Evolutionary conservation across 2,113 vertebrate genomes (phyloP), one percentile per base, ranked within the genome.

Genomic region (Rhinolophus sinicus): DNA sequence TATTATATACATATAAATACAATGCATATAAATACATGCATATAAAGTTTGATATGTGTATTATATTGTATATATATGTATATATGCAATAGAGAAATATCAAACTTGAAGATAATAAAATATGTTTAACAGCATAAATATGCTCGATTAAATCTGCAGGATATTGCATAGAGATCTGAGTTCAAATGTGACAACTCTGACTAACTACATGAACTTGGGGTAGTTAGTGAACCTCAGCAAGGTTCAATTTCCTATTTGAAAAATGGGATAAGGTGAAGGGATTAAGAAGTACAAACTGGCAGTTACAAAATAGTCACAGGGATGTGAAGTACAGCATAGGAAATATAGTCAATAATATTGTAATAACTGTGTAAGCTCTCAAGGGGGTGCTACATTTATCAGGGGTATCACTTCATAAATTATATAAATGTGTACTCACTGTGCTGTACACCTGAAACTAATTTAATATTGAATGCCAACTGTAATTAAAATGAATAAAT

Each of bases 51-150:
- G 21, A 67, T 50, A 47, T 50, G 18, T 28, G 26, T 62, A 62
- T 22, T 21, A 62, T 62, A 62, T 62, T 50, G 7, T 40, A 19
- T 21, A 58, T 62, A 19, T 62, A 30, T 62, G 54, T 67, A 38
- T 88, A 76, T 75, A 35, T 64, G n/a, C 16, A 47, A 83, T 19
- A 93, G 5, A 77, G 47, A 96, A 86, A 95, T 65, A 73, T 33
- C 15, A 92, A 76, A 21, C 7, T 60, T 70, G 16, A 44, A 80
- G 35, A 72, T 73, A 60, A 44, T 72, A 72, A 93, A 90, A 88
- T 87, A 67, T 75, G 16, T 21, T 83, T 87, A 93, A 64, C 18
- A 58, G 14, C 73, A n/a, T 95, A 78, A 85, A 72, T 44, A 62
- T 60, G 15, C 18, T 91, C 44, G 69, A 40, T 54, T 77, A 56